These are phyloP conservation scores for Nematopogon swammerdamellus DNA, from an alignment of 2,888 invertebrate genomes.

Conservation along the genomic window DNA sequence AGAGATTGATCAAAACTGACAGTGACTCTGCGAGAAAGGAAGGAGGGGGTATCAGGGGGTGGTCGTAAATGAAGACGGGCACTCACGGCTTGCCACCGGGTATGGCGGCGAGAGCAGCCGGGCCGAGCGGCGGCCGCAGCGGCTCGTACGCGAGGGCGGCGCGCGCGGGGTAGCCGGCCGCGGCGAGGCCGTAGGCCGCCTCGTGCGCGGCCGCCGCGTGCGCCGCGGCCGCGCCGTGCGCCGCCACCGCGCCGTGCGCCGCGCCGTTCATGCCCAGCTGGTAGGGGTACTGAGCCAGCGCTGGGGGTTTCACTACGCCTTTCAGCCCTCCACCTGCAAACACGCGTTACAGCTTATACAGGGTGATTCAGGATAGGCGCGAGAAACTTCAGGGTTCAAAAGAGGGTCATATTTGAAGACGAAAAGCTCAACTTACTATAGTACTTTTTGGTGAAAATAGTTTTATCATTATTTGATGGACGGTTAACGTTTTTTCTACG, in stretches of 20 bases:
- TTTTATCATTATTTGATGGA: too few relatives aligned
- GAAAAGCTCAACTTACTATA: too few relatives aligned
- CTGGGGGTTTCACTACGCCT: slow-evolving; percentile 44
- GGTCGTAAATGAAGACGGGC: slow-evolving; percentile 9
- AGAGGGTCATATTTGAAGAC: too few relatives aligned
- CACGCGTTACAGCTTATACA: too few relatives aligned
- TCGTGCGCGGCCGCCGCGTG: slow-evolving; percentile 49
- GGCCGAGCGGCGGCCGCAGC: slow-evolving; percentile 47
- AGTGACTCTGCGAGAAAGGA: too few relatives aligned
- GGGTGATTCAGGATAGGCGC: too few relatives aligned
- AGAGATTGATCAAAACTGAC: too few relatives aligned
- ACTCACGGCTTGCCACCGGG: slow-evolving; percentile 87
- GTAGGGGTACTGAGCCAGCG: slow-evolving; percentile 43
- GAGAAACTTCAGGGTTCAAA: too few relatives aligned
- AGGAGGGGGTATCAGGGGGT: too few relatives aligned
- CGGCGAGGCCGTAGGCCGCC: slow-evolving; percentile 47
- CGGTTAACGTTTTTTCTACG: too few relatives aligned
- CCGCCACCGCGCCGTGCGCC: slow-evolving; percentile 59
- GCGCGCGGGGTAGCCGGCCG: slow-evolving; percentile 49
- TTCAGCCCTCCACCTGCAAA: slow-evolving; percentile 28
- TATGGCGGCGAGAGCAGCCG: slow-evolving; percentile 62
- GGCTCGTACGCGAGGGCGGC: slow-evolving; percentile 50
- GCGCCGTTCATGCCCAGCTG: slow-evolving; percentile 53
- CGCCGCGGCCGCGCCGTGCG: slow-evolving; percentile 63
- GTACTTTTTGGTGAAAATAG: too few relatives aligned